Base-by-base conservation (phyloP, 2,797 vertebrate genomes). In the Acestrorhynchus altus region DNA sequence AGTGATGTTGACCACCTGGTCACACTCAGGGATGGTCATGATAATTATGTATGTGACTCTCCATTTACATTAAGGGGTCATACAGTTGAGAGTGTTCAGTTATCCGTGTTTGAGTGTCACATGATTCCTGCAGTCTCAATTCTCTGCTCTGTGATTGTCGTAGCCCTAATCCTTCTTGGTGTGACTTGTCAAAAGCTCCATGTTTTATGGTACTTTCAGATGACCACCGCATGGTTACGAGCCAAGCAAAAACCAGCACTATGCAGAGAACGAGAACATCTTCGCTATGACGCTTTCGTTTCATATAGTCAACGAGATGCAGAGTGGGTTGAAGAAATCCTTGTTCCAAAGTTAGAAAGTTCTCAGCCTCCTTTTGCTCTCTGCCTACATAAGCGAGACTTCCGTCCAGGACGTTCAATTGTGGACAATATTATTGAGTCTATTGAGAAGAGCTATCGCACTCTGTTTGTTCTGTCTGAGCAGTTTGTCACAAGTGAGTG, bases 371-470 rank as follows among this genome's bases (percentile, higher is more conserved):
- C 93, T 0, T 87, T 95, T 6, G 87, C 81, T 46, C 83, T 96
- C 78, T 96, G 95, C 76, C 91, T 95, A 44, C 95, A 95, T 26
- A 94, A 94, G 78, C 86, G 95, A 0, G 94, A 96, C 90, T 95
- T 96, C 75, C 76, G 90, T 12, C 94, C 95, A 0, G 95, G 95
- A 0, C 94, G 95, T 59, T 95, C 94, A 93, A 95, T 95, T 0
- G 89, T 95, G 16, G 94, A 95, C 87, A 95, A 95, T 75, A 95
- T 96, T 81, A 94, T 96, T 0, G 94, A 95, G 80, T 94, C 87
- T 72, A 95, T 95, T 0, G 95, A 96, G 66, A 94, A 88, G 81
- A 95, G 95, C 84, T 89, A 82, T 76, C 93, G 94, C 13, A 94
- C 94, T 0, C 85, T 96, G 42, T 96, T 95, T 52, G 90, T 95